Evolutionary conservation across 1,140 invertebrate genomes (phyloP), one percentile per base, ranked within the genome.

Genomic region (Ruditapes philippinarum): DNA sequence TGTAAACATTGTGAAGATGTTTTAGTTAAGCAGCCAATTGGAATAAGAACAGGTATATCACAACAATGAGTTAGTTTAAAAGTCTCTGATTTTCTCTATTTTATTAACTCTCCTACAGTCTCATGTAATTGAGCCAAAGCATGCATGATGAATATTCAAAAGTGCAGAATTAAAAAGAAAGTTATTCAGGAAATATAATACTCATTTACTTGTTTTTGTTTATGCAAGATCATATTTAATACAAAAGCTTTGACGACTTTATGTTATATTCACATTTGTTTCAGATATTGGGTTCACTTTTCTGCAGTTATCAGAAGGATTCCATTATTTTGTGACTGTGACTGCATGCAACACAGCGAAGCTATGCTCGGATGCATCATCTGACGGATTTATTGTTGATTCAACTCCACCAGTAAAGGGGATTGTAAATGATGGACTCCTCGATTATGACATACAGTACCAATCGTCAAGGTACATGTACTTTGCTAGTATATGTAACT

Each of bases 371-470:
- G 76, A 76, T 25, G 79, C 51, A 14, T 73, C 91, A 22, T 94
- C 93, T 25, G 93, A 94, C 76, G 93, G 93, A 42, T 68, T 94
- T 45, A 74, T 93, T 28, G 62, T 94, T 19, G 93, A 94, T 76
- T 89, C 80, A 74, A 91, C 91, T 36, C 82, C 92, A 22, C 93
- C 93, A 25, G 87, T 68, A 9, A 25, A 49, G 9, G 93, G 93
- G 0, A 60, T 33, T 19, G 92, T 94, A 4, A 74, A 42, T 33
- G 93, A 94, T 81, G 92, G 93, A 19, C 85, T 80, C 33, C 65
- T 70, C 0, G 65, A 65, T 11, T 31, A 12, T 9, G 93, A 94
- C 62, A 91, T 92, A 54, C 68, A 92, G 14, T 94, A 91, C 74
- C 93, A 93, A 74, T 78, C 91, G 12, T 65, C 87, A 31, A 89